Conservation (phyloP, 2,113 vertebrate genomes). For the Hemiprocne comata region DNA sequence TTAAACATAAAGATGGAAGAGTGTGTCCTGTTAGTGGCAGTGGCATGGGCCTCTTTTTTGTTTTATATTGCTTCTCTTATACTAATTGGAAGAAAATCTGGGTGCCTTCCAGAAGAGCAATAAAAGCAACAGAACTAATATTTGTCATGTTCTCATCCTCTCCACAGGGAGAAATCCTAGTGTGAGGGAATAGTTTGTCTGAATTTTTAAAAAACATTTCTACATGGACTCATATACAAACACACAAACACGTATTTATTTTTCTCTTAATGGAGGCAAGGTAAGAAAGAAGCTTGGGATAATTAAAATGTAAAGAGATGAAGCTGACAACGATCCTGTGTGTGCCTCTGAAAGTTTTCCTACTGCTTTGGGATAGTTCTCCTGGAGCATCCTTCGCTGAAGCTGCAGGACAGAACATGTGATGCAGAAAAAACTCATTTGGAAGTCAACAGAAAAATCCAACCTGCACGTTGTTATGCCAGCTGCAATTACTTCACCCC, state of each 20-base stretch:
- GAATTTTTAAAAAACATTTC: conserved; percentile 7
- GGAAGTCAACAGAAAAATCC: background rate
- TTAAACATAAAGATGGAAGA: background rate
- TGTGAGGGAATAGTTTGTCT: background rate
- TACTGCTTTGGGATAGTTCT: background rate
- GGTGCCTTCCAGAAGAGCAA: conserved; percentile 20
- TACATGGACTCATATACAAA: background rate
- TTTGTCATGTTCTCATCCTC: conserved; percentile 15
- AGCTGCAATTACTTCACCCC: conserved; percentile 9
- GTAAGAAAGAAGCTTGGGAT: background rate
- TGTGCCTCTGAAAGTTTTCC: background rate
- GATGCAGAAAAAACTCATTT: background rate
- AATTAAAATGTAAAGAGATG: background rate
- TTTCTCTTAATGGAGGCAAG: background rate
- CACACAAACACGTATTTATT: background rate
- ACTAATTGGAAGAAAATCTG: conserved; percentile 9
- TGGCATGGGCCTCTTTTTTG: background rate
- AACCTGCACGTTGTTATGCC: background rate
- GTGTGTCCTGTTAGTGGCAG: background rate
- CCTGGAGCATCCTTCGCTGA: background rate
- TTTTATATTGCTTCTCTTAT: background rate
- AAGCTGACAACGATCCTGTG: background rate
- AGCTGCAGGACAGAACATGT: background rate
- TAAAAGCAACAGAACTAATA: background rate
- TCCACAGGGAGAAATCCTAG: background rate